Base-by-base conservation (phyloP, 1,140 invertebrate species). In the Leptinotarsa defecta region DNA sequence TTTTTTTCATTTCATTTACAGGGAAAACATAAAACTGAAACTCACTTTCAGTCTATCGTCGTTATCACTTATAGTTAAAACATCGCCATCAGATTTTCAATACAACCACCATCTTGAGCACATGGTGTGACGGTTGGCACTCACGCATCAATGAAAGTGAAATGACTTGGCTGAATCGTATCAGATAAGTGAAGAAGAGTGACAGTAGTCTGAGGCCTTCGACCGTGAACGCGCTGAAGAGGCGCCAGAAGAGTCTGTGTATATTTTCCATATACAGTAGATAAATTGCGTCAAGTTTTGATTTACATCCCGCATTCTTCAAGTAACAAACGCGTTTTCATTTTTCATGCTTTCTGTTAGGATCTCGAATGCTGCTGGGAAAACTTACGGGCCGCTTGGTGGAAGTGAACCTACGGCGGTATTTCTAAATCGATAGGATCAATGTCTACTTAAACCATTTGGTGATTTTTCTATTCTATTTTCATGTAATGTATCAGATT, bases 261-360 rank as follows among this genome's bases (percentile, higher is more conserved):
- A 74, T 81, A 80, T 81, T 82, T 79, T 74, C 79, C 80, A 81
- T 81, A 81, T 82, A 81, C 76, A 81, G 82, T 81, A 80, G 80
- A 83, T 83, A 83, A 83, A 83, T 83, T 83, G 82, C 80, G 81
- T 83, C 81, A 80, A 78, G 79, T 81, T 84, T 84, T 84, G 83
- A 84, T 83, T 84, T 84, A 84, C 81, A 84, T 84, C 83, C 82
- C 79, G 81, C 82, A 82, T 84, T 83, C 82, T 80, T 82, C 75
- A 72, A 74, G 78, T 77, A 82, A 82, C 81, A 83, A 83, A 83
- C 81, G 81, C 81, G 81, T 81, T 82, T 79, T 73, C 80, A 82
- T 65, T 57, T 57, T 57, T 57, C 52, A 57, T 57, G 52, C 83
- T 83, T 83, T 83, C 82, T 81, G 81, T 78, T 74, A 75, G 76